phyloP scores from a whole-genome alignment of 2,113 vertebrate genomes.

The Microtus ochrogaster region DNA sequence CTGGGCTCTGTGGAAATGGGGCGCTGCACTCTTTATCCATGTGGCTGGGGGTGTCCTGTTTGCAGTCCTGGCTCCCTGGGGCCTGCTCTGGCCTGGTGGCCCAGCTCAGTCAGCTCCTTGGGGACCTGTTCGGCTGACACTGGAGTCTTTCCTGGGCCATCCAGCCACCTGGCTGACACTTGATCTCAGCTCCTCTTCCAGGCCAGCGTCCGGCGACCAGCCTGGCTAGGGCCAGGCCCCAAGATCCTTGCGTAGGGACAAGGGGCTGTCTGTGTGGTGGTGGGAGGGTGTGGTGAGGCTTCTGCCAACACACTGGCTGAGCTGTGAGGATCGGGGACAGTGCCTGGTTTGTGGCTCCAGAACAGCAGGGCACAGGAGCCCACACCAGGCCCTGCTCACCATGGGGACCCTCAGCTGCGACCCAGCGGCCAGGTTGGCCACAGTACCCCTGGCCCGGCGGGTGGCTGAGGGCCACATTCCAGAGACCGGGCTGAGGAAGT shows the following conservation, averaged over 20 bases:
- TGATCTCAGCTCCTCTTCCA: constrained; percentile 68
- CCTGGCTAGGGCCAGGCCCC: constrained; percentile 18
- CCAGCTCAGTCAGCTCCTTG: neutral
- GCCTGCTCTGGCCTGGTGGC: neutral
- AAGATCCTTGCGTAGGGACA: constrained; percentile 47
- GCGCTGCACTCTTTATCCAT: neutral
- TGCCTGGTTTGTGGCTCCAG: neutral
- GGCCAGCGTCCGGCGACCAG: constrained; percentile 55
- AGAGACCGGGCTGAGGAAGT: constrained; percentile 49
- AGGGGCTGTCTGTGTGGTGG: constrained; percentile 56
- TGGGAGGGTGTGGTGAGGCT: constrained; percentile 48
- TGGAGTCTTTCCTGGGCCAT: constrained; percentile 50
- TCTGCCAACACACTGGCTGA: neutral
- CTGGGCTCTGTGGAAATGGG: neutral
- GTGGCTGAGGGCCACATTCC: neutral
- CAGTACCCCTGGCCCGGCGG: neutral
- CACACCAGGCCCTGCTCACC: neutral
- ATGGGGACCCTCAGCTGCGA: constrained; percentile 63
- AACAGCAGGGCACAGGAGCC: neutral
- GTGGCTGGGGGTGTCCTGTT: neutral
- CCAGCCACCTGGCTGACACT: constrained; percentile 54
- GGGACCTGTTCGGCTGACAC: constrained; percentile 55
- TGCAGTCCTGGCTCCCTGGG: constrained; percentile 10
- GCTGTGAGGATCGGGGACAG: neutral
- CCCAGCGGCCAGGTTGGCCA: neutral